These are phyloP conservation scores for Engystomops pustulosus DNA, from an alignment of 2,113 vertebrate species.

Conservation along the genomic window DNA sequence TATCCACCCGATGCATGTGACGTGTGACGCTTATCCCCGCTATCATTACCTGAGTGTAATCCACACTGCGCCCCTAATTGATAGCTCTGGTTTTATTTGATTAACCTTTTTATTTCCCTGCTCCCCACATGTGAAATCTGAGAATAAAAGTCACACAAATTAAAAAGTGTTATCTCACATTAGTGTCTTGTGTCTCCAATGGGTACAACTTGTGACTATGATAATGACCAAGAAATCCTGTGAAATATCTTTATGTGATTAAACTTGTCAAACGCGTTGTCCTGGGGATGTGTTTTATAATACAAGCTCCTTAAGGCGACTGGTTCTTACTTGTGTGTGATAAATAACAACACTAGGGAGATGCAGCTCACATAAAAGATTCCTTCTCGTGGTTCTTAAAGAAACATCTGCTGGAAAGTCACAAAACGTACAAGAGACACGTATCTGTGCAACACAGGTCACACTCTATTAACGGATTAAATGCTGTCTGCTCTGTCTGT, in stretches of 20 bases:
- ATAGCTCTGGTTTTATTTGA: not conserved
- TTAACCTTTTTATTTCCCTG: not conserved
- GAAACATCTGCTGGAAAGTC: not conserved
- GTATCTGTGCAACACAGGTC: not conserved
- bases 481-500: no score
- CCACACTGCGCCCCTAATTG: not conserved
- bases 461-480: no score
- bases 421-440: not conserved
- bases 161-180: slow-evolving; percentile 25
- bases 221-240: slow-evolving; percentile 33
- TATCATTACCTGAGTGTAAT: not conserved
- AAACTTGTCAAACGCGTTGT: slow-evolving; percentile 27
- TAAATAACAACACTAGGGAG: not conserved
- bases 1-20: no score
- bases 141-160: slow-evolving; percentile 11
- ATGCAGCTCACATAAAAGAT: not conserved
- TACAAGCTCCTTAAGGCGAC: not conserved
- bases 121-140: not conserved
- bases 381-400: not conserved
- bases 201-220: slow-evolving; percentile 20
- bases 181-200: slow-evolving; percentile 9
- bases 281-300: not conserved
- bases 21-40: no score
- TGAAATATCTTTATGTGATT: slow-evolving; percentile 20
- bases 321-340: not conserved